Base-by-base conservation (phyloP, 2,888 invertebrate species). In the Resseliella maxima region DNA sequence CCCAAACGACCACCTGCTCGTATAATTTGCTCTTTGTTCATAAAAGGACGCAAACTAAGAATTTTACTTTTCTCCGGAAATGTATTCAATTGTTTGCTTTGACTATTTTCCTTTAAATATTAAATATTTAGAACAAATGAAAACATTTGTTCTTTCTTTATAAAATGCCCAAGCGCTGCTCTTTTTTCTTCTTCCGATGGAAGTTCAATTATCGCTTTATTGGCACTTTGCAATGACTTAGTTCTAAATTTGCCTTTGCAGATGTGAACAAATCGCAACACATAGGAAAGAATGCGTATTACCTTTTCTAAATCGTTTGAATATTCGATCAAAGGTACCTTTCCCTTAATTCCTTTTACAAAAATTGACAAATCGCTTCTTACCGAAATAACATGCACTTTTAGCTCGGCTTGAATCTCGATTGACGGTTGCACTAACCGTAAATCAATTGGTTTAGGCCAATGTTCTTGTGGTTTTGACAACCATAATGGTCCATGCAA, bases 401-500 rank as follows among this genome's bases (percentile, higher is more conserved):
- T 31, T 12, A 64, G 24, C 18, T 64, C 31, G 6, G 27, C 27
- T 27, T 64, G 64, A 12, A 64, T 27, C 27, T 50, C 50, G 3
- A 50, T 50, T 6, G 50, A 50, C 18, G 64, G 8, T 31, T 64
- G 64, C 31, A 64, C 5, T 64, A 24, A 24, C 3, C 64, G 8
- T 31, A 31, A 12, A 64, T 64, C 64, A 3, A 64, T 6, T 24
- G 64, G 27, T 27, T 64, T n/a, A 10, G 46, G 86, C 86, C 50
- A 45, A 10, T 86, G n/a, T 18, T 86, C 86, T 45, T 45, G 31
- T 0, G 86, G 86, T 59, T 86, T 59, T 24, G 10, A 35, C 15
- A 86, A 24, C 86, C 86, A 86, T 31, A 21, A 15, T 36, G 86
- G 86, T 10, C 86, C 86, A 21, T 50, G 38, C 59, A 59, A 86